Percentiles rank a stretch among this genome's conserved stretches.
Conservation (phyloP, 2,113 vertebrate genomes). For the Spizaetus ornatus region DNA sequence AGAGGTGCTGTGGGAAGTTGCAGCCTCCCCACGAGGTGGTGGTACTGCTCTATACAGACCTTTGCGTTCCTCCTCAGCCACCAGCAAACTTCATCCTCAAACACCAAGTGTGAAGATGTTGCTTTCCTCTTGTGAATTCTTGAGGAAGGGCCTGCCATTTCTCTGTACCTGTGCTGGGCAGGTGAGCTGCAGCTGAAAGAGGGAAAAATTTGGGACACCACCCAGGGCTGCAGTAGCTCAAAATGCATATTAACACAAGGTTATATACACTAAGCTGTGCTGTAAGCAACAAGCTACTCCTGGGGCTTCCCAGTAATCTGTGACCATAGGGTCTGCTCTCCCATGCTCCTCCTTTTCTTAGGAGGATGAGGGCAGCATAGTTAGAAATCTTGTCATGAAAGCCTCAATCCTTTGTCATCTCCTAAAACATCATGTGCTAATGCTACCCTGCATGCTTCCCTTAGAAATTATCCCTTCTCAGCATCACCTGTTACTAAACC, state of each 20-base stretch:
- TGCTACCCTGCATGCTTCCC: background rate
- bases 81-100: background rate
- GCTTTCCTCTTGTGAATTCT: background rate
- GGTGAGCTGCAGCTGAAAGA: background rate
- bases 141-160: rapidly evolving
- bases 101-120: no score
- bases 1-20: background rate
- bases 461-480: no score
- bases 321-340: no score
- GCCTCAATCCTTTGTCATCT: background rate
- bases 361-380: background rate
- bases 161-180: background rate
- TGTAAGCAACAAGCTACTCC: background rate
- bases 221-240: background rate
- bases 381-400: background rate
- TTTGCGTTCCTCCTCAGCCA: background rate
- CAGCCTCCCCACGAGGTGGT: background rate
- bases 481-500: background rate
- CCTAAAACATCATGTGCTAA: no score
- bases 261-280: background rate
- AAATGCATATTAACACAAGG: no score
- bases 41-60: background rate
- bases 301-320: background rate
- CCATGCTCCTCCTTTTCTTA: no score
- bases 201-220: background rate